Conservation (phyloP, 2,113 vertebrate genomes). For the Cavia porcellus region DNA sequence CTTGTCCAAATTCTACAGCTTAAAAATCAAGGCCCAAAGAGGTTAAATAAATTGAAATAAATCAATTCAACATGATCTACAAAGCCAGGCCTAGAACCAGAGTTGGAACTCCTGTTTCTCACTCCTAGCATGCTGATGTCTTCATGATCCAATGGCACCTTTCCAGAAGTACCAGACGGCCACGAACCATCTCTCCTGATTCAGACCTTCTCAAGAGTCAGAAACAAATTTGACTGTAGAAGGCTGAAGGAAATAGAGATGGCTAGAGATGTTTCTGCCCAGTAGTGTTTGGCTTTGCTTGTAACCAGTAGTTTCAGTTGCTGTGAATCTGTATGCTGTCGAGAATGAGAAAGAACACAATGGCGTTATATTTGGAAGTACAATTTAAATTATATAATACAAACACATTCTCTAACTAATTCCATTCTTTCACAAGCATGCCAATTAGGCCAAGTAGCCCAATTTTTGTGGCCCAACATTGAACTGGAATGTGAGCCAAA, state of each 20-base stretch:
- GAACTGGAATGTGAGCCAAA: not conserved
- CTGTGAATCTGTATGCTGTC: not conserved
- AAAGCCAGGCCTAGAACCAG: not conserved
- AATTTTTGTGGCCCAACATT: not conserved
- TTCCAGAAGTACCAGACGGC: constrained; percentile 59
- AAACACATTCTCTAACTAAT: not conserved
- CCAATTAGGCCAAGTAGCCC: not conserved
- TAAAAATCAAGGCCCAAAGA: not conserved
- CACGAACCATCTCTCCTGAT: constrained; percentile 31
- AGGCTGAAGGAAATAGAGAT: constrained; percentile 47
- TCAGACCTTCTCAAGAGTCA: constrained; percentile 58
- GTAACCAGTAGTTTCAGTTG: constrained; percentile 33
- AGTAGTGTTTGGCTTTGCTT: constrained; percentile 1
- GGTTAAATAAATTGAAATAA: too few relatives aligned
- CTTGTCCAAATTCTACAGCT: not conserved
- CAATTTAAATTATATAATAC: not conserved
- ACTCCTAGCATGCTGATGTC: not conserved
- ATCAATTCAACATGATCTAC: constrained; percentile 1
- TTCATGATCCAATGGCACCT: constrained; percentile 29
- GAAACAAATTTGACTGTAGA: constrained; percentile 66
- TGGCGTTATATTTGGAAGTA: not conserved
- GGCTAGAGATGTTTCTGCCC: constrained; percentile 30
- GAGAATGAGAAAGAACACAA: constrained; percentile 27
- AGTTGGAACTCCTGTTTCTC: constrained; percentile 5
- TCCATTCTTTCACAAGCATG: constrained; percentile 47